A percentile compares a stretch with the other conserved stretches of the same genome.
phyloP scores from a whole-genome alignment of 2,888 invertebrate species.

The Drosophila paranaensis region DNA sequence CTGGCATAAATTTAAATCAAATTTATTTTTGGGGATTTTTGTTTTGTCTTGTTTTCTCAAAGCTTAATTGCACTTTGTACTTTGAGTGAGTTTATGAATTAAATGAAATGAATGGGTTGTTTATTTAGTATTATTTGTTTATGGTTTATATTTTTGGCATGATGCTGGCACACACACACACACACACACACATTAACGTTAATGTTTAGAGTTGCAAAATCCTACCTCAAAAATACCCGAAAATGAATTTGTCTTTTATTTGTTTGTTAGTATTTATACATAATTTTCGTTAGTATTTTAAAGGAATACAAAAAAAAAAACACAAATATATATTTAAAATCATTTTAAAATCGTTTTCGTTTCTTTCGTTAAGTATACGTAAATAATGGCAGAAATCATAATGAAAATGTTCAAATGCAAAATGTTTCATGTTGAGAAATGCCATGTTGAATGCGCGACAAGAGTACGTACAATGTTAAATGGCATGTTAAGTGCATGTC shows the following conservation, averaged over 20 bases:
- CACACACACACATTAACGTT: conserved; percentile 43
- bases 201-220: conserved; percentile 59
- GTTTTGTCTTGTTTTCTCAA: background rate
- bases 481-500: conserved; percentile 43
- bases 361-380: conserved; percentile 23
- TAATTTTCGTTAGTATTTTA: conserved; percentile 52
- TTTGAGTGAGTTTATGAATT: conserved; percentile 27
- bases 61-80: conserved; percentile 43
- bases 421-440: conserved; percentile 34
- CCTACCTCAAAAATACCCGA: conserved; percentile 85
- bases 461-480: conserved; percentile 34
- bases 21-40: conserved; percentile 15
- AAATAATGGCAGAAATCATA: conserved; percentile 41
- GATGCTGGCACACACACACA: conserved; percentile 36
- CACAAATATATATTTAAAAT: conserved; percentile 49
- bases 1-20: conserved; percentile 11
- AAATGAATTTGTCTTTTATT: conserved; percentile 84
- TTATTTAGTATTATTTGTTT: conserved; percentile 18
- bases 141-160: conserved; percentile 24
- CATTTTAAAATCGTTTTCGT: conserved; percentile 40
- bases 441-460: conserved; percentile 42
- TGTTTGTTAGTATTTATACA: conserved; percentile 63
- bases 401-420: conserved; percentile 35
- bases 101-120: conserved; percentile 37
- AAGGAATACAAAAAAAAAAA: conserved; percentile 33